Conservation (phyloP, 2,113 vertebrate genomes). For the Lampris megalopsis region DNA sequence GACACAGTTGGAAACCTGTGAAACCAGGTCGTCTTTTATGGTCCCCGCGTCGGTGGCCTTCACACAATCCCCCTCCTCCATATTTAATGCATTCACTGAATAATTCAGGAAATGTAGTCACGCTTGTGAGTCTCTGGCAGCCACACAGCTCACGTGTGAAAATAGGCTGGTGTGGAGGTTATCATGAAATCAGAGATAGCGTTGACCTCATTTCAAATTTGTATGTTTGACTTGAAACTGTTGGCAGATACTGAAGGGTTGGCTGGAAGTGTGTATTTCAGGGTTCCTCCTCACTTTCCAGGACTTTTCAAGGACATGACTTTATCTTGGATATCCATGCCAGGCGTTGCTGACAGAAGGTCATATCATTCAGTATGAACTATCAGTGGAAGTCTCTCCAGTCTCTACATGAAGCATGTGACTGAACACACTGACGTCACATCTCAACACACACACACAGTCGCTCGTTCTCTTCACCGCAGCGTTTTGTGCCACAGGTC, state of each 20-base stretch:
- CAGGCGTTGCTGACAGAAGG: too few species aligned
- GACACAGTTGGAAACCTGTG: conserved; percentile 33
- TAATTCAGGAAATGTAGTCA: conserved; percentile 51
- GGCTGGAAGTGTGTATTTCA: background rate
- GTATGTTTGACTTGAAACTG: background rate
- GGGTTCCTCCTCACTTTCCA: too few species aligned
- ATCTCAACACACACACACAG: background rate
- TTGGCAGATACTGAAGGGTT: conserved; percentile 15
- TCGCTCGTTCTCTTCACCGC: conserved; percentile 78
- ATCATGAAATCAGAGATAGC: background rate
- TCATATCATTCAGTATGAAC: too few species aligned
- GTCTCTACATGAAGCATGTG: background rate
- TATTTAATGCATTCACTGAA: conserved; percentile 47
- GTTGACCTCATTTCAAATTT: background rate
- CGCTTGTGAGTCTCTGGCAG: conserved; percentile 24
- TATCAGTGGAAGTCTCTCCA: too few species aligned
- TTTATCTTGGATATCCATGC: too few species aligned
- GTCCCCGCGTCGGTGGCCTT: conserved; percentile 6
- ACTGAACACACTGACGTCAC: background rate
- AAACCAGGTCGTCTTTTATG: background rate
- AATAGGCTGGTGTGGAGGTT: conserved; percentile 11
- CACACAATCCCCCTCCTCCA: conserved; percentile 25
- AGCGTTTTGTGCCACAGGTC: conserved; percentile 97
- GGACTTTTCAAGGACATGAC: too few species aligned
- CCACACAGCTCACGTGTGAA: conserved; percentile 26